A percentile compares a stretch with the other conserved stretches of the same genome.
phyloP scores from a whole-genome alignment of 2,113 vertebrate genomes.

The Silurus asotus region DNA sequence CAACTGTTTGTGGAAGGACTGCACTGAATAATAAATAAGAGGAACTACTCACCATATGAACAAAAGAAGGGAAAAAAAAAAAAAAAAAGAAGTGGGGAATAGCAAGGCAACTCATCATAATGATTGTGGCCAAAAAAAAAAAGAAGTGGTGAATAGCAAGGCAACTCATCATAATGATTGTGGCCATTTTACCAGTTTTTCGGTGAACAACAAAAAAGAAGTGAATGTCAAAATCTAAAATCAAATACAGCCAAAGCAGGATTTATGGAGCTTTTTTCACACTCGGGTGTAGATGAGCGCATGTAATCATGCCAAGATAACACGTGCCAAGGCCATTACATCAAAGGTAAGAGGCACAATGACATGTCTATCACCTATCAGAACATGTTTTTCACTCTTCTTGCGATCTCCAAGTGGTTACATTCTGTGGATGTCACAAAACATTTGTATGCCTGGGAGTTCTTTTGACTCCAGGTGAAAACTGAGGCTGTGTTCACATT shows the following conservation, averaged over 20 bases:
- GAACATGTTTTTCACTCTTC: slow-evolving; percentile 15
- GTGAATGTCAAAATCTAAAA: not conserved
- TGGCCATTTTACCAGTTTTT: slow-evolving; percentile 9
- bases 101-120: not conserved
- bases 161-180: not conserved
- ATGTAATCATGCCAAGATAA: slow-evolving; percentile 36
- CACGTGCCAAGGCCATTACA: slow-evolving; percentile 33
- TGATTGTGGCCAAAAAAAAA: not conserved
- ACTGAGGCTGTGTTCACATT: not conserved
- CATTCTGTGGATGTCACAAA: not conserved
- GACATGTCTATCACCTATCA: slow-evolving; percentile 22
- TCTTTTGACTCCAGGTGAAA: slow-evolving; percentile 13
- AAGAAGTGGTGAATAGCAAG: not conserved
- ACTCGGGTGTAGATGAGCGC: slow-evolving; percentile 31
- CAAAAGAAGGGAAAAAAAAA: not conserved
- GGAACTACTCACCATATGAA: slow-evolving; percentile 6
- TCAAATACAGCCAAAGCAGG: not conserved
- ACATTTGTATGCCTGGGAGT: not conserved
- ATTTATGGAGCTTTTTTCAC: slow-evolving; percentile 24
- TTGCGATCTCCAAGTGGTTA: not conserved
- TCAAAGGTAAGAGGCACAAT: slow-evolving; percentile 37
- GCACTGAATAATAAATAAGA: not conserved
- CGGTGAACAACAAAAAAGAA: slow-evolving; percentile 28
- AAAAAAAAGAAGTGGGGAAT: not conserved
- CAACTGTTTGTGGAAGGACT: not conserved